These are phyloP conservation scores for Papilio elwesi DNA, from an alignment of 2,888 invertebrate genomes.

Conservation along the genomic window DNA sequence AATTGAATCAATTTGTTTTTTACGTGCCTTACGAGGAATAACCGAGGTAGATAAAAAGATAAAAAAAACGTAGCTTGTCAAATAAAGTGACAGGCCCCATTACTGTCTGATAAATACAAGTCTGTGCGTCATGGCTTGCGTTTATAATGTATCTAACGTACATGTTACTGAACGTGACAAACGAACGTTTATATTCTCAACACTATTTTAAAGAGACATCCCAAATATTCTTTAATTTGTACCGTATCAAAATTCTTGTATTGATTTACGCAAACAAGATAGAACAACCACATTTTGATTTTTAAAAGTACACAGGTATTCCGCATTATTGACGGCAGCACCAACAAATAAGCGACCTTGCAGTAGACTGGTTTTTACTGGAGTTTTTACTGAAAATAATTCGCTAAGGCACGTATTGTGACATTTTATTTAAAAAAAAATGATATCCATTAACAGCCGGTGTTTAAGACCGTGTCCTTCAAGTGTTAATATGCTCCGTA, in stretches of 20 bases:
- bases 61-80: neutral
- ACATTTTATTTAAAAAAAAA: neutral
- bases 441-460: neutral
- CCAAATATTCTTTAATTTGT: neutral
- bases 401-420: conserved; percentile 20
- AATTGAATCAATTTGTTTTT: conserved; percentile 18
- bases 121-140: neutral
- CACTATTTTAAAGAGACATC: neutral
- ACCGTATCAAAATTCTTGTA: neutral
- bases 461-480: neutral
- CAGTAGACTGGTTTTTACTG: conserved; percentile 23
- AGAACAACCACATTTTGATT: neutral
- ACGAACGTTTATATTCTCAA: neutral
- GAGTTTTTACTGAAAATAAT: conserved; percentile 31
- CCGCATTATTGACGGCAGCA: neutral
- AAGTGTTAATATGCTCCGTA: neutral
- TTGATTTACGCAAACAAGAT: neutral
- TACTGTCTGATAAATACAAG: neutral
- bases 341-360: conserved; percentile 5
- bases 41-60: neutral
- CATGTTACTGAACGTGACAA: neutral
- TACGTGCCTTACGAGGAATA: neutral
- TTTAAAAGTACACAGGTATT: neutral
- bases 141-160: neutral
- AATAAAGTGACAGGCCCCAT: neutral